Conservation (phyloP, 2,797 vertebrate species). For the Hapalemur alaotrensis region DNA sequence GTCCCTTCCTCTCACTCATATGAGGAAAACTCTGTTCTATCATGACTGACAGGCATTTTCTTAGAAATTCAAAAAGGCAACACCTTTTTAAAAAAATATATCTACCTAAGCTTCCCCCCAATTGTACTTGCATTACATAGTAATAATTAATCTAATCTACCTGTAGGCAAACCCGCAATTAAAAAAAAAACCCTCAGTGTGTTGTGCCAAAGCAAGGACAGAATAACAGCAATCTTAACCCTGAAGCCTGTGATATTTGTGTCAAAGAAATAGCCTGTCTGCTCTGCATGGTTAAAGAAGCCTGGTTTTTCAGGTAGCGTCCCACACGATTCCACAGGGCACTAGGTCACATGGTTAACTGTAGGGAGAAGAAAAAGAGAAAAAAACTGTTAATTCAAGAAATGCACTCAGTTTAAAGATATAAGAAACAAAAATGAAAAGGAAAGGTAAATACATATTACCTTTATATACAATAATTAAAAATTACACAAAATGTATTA, state of each 20-base stretch:
- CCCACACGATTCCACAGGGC: constrained; percentile 87
- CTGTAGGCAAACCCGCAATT: constrained; percentile 88
- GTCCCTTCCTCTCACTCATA: constrained; percentile 80
- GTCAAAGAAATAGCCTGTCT: constrained; percentile 84
- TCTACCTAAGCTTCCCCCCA: constrained; percentile 88
- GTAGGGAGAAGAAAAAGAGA: constrained; percentile 83
- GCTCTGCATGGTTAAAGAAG: constrained; percentile 84
- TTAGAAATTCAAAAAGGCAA: constrained; percentile 84
- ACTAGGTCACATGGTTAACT: constrained; percentile 92
- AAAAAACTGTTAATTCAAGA: constrained; percentile 12
- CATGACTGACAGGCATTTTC: constrained; percentile 82
- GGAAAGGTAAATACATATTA: neutral
- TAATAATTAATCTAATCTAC: constrained; percentile 90
- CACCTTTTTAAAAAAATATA: constrained; percentile 85
- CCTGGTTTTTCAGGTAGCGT: constrained; percentile 85
- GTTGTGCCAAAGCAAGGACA: constrained; percentile 88
- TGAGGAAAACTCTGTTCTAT: constrained; percentile 83
- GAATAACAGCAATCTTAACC: constrained; percentile 87
- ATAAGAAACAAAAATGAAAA: neutral
- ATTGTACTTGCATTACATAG: constrained; percentile 89
- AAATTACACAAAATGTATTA: constrained; percentile 25
- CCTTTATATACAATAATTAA: neutral
- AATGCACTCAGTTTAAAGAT: neutral
- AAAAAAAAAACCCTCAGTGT: constrained; percentile 82
- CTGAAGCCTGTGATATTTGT: constrained; percentile 87